Evolutionary conservation across 2,797 vertebrate species (phyloP).

Genomic region (Anguilla obscura): DNA sequence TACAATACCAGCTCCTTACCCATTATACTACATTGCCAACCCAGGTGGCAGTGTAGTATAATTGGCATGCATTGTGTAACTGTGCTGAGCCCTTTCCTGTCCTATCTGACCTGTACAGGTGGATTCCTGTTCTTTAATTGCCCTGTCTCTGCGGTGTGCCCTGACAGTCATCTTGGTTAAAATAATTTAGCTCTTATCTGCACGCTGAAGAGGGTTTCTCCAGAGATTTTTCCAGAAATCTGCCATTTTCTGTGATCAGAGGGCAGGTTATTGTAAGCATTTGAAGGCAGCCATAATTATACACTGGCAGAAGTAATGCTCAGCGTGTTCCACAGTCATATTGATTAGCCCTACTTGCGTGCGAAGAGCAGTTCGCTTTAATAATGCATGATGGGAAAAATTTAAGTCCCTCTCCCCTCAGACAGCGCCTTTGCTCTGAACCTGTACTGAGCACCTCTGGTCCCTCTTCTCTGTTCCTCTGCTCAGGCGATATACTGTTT

Average conservation of each 20-base stretch:
- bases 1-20: too few species aligned
- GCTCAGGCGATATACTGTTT: neutral
- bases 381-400: neutral
- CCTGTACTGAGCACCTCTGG: neutral
- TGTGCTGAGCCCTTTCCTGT: neutral
- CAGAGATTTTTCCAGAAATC: neutral
- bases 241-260: neutral
- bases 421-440: neutral
- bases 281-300: constrained; percentile 8
- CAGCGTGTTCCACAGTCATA: neutral
- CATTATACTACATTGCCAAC: too few species aligned
- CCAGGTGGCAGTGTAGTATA: too few species aligned
- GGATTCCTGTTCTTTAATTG: neutral
- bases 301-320: neutral
- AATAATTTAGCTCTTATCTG: neutral
- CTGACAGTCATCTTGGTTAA: neutral
- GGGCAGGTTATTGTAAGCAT: neutral
- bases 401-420: neutral
- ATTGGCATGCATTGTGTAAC: neutral
- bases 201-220: neutral
- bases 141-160: neutral
- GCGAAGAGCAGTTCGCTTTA: neutral
- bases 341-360: neutral
- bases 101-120: neutral
- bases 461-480: neutral